These are phyloP conservation scores for Tokudaia tokunoshimensis DNA, from an alignment of 2,797 vertebrate species.

Conservation along the genomic window DNA sequence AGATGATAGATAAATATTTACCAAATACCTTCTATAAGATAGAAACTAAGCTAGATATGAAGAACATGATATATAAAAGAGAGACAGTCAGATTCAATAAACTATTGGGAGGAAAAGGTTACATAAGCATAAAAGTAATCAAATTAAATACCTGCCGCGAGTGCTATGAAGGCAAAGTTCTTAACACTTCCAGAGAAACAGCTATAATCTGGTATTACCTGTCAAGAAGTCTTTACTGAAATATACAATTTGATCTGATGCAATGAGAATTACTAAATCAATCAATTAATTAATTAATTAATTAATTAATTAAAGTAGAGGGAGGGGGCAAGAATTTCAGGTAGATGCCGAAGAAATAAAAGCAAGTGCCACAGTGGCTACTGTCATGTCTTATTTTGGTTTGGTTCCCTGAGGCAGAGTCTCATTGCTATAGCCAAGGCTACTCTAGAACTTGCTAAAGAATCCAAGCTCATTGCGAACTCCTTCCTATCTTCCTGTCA, in stretches of 20 bases:
- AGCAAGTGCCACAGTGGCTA: neutral
- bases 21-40: neutral
- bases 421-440: neutral
- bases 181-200: neutral
- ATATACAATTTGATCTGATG: neutral
- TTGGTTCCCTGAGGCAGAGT: neutral
- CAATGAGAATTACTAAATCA: constrained; percentile 34
- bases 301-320: neutral
- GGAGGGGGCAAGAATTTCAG: neutral
- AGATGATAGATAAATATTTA: neutral
- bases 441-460: neutral
- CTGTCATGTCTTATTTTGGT: too few species aligned
- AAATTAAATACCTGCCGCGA: constrained; percentile 31
- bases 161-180: constrained; percentile 39
- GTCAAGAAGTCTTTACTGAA: constrained; percentile 1
- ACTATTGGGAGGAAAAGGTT: neutral
- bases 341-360: neutral
- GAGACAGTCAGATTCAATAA: neutral
- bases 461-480: neutral
- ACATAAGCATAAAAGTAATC: neutral
- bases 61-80: neutral
- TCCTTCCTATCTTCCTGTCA: neutral
- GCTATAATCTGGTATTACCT: neutral
- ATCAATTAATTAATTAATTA: constrained; percentile 33
- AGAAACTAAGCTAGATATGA: neutral